Evolutionary conservation across 2,888 invertebrate genomes (phyloP), one percentile per base, ranked within the genome.

Genomic region (Orthosia gracilis): DNA sequence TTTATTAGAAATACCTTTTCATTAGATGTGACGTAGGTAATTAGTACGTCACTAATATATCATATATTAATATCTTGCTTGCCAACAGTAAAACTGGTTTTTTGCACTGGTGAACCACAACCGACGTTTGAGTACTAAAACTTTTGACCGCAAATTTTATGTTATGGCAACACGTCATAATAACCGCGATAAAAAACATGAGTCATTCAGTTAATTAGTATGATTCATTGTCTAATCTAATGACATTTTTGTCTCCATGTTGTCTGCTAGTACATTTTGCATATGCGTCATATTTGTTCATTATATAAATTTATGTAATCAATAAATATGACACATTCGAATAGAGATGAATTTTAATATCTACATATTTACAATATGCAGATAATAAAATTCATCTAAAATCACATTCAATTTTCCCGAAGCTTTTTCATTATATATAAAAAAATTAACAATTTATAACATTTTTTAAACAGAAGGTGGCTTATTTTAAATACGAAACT

Each of bases 21-120:
- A 66, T 72, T 45, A 21, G 4, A 45, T 57, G 50, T 83, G 67
- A 68, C 69, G 69, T 74, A 63, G 21, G 49, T 65, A 3, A 50
- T 59, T 40, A 64, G 49, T n/a, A 78, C 68, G 83, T 78, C 73
- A 83, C 59, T 57, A 40, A 40, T 40, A 40, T 40, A 4, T 40
- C 4, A 40, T 40, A 9, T 7, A n/a, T 50, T 12, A 58, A 49
- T 17, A 63, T 50, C 21, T 55, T 17, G 47, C 71, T 50, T 74
- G 61, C 59, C 69, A 64, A 83, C 69, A 61, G n/a, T 45, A 45
- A 47, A 18, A 55, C 54, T 68, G 52, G 45, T 71, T 31, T 70
- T 67, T 40, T 45, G 47, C 58, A 21, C 23, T 23, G n/a, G 18
- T 68, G 23, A 15, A 68, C 65, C 76, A 21, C 65, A 61, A 23